Percentiles rank a stretch among this genome's conserved stretches.
phyloP scores from a whole-genome alignment of 2,888 invertebrate genomes.

The Apodemia zela region DNA sequence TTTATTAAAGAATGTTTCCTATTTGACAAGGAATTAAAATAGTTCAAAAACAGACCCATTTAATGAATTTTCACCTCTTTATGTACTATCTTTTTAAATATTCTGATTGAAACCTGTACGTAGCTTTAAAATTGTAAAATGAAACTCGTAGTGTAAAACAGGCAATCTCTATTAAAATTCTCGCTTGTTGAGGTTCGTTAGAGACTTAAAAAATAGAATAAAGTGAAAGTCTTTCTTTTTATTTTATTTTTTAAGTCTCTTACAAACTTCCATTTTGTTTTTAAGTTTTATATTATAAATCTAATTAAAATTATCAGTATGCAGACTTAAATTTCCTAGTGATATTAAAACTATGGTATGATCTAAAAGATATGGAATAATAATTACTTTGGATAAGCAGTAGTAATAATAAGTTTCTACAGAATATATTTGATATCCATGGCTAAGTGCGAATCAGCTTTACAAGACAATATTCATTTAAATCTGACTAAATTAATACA shows the following conservation, averaged over 20 bases:
- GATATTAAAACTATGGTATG: no score
- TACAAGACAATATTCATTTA: no score
- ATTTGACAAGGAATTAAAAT: no score
- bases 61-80: background rate
- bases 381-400: no score
- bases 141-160: background rate
- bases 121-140: conserved; percentile 7
- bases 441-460: no score
- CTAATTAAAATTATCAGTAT: background rate
- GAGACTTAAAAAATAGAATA: conserved; percentile 2
- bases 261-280: background rate
- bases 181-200: background rate
- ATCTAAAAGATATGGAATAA: no score
- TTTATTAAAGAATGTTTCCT: no score
- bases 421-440: no score
- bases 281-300: background rate
- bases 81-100: background rate
- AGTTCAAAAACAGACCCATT: no score
- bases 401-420: no score
- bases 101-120: conserved; percentile 6
- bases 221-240: background rate
- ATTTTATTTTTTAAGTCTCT: background rate
- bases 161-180: conserved; percentile 12
- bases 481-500: no score
- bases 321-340: background rate